Percentiles rank a stretch among this genome's conserved stretches.
These are phyloP conservation scores for Hydropsyche betteni DNA, from an alignment of 2,888 invertebrate species.

Conservation along the genomic window DNA sequence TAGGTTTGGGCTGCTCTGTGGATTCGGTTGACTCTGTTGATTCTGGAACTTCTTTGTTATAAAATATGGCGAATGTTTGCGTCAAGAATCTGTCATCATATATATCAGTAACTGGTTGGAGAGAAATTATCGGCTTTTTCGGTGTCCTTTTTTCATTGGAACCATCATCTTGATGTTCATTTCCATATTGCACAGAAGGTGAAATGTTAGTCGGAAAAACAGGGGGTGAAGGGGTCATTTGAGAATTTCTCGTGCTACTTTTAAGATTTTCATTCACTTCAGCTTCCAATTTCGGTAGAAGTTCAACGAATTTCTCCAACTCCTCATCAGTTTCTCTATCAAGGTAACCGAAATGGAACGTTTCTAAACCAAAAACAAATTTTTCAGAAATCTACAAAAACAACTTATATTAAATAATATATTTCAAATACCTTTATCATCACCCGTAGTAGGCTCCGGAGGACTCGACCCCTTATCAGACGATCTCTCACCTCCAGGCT, in stretches of 20 bases:
- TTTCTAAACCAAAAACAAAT: conserved; percentile 39
- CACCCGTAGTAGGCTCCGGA: neutral
- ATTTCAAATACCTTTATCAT: conserved; percentile 11
- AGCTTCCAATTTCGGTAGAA: conserved; percentile 40
- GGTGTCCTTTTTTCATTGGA: conserved; percentile 53
- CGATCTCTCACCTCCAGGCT: neutral
- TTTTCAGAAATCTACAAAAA: neutral
- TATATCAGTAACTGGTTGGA: conserved; percentile 53
- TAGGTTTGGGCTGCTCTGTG: conserved; percentile 37
- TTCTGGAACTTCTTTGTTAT: conserved; percentile 44
- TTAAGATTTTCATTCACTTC: conserved; percentile 21
- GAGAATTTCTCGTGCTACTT: conserved; percentile 13
- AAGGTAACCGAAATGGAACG: conserved; percentile 42
- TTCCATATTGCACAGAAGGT: conserved; percentile 66
- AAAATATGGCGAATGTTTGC: conserved; percentile 52
- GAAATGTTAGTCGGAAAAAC: conserved; percentile 62
- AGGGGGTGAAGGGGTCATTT: conserved; percentile 54
- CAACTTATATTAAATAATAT: neutral
- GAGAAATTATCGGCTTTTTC: conserved; percentile 35
- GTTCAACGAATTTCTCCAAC: conserved; percentile 44
- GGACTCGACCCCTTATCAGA: conserved; percentile 19
- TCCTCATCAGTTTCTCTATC: conserved; percentile 46
- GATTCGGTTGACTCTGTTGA: conserved; percentile 43
- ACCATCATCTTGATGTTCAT: conserved; percentile 62
- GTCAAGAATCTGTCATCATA: conserved; percentile 57